phyloP scores from a whole-genome alignment of 2,113 vertebrate genomes.

The Megaceryle maxima region DNA sequence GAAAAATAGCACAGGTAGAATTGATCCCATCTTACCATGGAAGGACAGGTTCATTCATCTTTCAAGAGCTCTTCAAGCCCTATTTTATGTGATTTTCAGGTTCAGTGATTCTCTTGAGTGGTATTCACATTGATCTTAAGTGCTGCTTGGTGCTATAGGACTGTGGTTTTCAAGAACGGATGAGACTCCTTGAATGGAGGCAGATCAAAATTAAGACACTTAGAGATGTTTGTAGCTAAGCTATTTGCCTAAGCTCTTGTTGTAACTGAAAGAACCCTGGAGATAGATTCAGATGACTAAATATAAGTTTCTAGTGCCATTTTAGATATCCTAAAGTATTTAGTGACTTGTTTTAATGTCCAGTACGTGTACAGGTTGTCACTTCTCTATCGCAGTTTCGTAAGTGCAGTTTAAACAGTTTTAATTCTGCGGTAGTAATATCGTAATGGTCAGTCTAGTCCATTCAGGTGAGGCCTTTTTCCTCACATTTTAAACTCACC shows the following conservation, averaged over 20 bases:
- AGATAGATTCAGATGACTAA: not conserved
- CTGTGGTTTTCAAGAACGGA: not conserved
- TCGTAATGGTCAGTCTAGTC: not conserved
- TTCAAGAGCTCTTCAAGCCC: not conserved
- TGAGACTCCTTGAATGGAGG: not conserved
- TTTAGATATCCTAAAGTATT: not conserved
- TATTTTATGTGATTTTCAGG: not conserved
- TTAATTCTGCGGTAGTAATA: not conserved
- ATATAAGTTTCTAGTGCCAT: not conserved
- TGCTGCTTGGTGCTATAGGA: not conserved
- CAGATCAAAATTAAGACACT: not conserved
- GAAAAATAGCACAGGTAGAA: not conserved
- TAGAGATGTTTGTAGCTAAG: not conserved
- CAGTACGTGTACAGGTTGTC: not conserved
- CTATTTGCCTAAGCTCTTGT: not conserved
- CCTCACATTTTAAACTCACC: not conserved
- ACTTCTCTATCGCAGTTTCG: not conserved
- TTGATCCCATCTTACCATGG: not conserved
- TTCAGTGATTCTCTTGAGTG: not conserved
- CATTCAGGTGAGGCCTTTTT: not conserved
- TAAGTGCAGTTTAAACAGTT: not conserved
- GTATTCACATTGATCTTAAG: not conserved
- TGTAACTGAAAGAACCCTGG: not conserved
- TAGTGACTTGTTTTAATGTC: not conserved
- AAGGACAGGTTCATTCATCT: not conserved